phyloP scores from a whole-genome alignment of 2,113 vertebrate genomes.

The Scolopax mira region DNA sequence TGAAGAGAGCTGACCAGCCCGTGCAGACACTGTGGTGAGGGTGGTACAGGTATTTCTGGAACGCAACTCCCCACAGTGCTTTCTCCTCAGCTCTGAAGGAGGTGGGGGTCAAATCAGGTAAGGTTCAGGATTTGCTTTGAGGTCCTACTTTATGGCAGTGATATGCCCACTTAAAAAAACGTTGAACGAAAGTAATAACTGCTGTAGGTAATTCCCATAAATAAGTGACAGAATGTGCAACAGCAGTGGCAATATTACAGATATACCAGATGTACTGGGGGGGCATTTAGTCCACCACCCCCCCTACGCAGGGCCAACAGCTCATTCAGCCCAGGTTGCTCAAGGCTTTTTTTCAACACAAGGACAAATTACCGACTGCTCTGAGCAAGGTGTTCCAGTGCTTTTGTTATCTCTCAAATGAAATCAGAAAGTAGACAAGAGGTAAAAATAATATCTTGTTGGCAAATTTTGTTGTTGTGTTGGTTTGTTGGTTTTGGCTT shows the following conservation, averaged over 20 bases:
- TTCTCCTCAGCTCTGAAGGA: not conserved
- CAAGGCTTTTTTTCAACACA: not conserved
- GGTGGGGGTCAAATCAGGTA: not conserved
- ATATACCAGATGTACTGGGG: not conserved
- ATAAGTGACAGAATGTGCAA: not conserved
- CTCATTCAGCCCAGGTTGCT: not conserved
- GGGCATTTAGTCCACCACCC: not conserved
- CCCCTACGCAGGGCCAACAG: not conserved
- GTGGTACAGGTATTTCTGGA: not conserved
- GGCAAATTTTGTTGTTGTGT: not conserved
- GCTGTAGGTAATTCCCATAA: not conserved
- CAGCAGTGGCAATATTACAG: not conserved
- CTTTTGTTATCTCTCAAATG: not conserved
- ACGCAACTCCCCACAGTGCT: not conserved
- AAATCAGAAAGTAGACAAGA: not conserved
- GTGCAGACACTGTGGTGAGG: not conserved
- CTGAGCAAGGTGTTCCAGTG: not conserved
- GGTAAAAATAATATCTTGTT: not conserved
- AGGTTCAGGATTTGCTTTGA: not conserved
- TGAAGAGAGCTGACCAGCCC: not conserved
- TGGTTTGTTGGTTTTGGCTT: not conserved
- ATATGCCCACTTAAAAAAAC: not conserved
- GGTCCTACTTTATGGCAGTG: not conserved
- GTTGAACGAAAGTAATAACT: not conserved
- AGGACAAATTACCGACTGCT: not conserved